phyloP scores from a whole-genome alignment of 2,797 vertebrate genomes.

The Heterohyrax brucei region DNA sequence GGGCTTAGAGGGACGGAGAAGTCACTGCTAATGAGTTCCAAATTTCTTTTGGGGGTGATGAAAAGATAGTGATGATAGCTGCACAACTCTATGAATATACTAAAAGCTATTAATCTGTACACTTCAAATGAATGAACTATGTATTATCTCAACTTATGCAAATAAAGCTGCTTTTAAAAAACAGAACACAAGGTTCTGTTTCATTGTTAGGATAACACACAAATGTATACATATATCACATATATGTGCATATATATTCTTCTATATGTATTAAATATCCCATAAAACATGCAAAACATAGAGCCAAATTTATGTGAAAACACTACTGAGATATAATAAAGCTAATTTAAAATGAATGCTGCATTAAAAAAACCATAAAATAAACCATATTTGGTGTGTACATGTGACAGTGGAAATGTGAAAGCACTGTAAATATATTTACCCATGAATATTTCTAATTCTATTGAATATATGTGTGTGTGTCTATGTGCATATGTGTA shows the following conservation, averaged over 20 bases:
- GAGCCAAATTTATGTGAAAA: conserved; percentile 33
- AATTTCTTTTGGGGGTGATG: background rate
- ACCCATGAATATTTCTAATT: conserved; percentile 31
- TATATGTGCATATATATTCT: background rate
- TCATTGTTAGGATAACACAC: background rate
- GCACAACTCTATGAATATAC: conserved; percentile 27
- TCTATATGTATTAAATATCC: conserved; percentile 48
- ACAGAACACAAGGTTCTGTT: background rate
- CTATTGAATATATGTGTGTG: background rate
- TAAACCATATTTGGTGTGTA: background rate
- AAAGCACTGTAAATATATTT: conserved; percentile 44
- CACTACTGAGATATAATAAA: conserved; percentile 7
- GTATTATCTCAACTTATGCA: background rate
- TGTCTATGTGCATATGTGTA: background rate
- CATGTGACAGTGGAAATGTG: background rate
- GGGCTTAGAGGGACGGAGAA: background rate
- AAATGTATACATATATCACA: background rate
- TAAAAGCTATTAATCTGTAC: background rate
- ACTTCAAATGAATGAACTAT: background rate
- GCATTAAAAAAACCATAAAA: background rate
- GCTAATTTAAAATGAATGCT: conserved; percentile 24
- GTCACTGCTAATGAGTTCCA: background rate
- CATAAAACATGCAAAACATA: conserved; percentile 58
- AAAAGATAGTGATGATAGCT: background rate
- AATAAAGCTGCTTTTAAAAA: conserved; percentile 2